These are phyloP conservation scores for Tenthredo notha DNA, from an alignment of 2,888 invertebrate species.

Conservation along the genomic window DNA sequence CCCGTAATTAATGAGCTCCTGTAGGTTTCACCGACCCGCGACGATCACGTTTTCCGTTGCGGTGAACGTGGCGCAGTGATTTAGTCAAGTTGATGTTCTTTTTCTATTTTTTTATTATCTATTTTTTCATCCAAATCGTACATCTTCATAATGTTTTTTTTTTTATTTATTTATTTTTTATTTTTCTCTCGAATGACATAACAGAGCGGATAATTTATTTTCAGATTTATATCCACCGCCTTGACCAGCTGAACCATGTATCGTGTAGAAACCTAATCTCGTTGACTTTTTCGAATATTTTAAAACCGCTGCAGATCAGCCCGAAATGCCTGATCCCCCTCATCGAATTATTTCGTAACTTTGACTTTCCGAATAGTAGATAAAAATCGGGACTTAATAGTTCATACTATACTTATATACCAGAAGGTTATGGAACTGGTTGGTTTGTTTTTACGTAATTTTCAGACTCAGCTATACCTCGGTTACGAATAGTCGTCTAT, in stretches of 20 bases:
- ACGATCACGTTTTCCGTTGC: constrained; percentile 23
- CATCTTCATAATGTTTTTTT: not conserved
- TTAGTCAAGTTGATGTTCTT: not conserved
- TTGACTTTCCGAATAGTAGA: not conserved
- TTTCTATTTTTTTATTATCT: not conserved
- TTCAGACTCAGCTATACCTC: too few species aligned
- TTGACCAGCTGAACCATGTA: not conserved
- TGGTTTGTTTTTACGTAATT: constrained; percentile 22
- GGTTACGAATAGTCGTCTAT: not conserved
- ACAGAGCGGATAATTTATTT: not conserved
- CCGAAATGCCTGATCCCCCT: not conserved
- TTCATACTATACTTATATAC: not conserved
- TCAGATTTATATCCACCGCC: not conserved
- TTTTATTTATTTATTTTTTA: not conserved
- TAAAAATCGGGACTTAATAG: not conserved
- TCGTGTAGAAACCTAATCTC: not conserved
- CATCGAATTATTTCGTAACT: not conserved
- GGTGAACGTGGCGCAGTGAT: not conserved
- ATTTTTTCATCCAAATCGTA: not conserved
- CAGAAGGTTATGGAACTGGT: not conserved
- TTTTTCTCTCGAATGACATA: not conserved
- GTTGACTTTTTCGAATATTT: not conserved
- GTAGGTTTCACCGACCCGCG: constrained; percentile 28
- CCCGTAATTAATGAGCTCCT: constrained; percentile 25
- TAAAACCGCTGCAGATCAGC: not conserved